Evolutionary conservation across 2,888 invertebrate species (phyloP).

Genomic region (Byasa hedistus): DNA sequence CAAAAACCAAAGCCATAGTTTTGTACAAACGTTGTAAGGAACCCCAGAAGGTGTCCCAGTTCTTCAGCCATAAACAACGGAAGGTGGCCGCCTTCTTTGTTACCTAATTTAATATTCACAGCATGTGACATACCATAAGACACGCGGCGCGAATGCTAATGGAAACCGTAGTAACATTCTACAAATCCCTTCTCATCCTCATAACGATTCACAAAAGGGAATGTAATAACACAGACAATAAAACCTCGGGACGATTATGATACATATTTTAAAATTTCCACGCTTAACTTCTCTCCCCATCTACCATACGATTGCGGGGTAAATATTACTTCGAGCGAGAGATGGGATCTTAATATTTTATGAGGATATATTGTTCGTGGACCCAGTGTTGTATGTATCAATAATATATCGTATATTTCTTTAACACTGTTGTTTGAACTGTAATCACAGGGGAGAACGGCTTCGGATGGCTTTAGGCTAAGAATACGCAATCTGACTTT

Average conservation of each 20-base stretch:
- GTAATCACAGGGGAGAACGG: too few species aligned
- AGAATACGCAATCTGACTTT: too few species aligned
- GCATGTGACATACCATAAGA: conserved; percentile 20
- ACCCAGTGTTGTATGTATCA: conserved; percentile 32
- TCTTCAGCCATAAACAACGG: not conserved
- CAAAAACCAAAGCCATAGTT: too few species aligned
- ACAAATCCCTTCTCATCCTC: conserved; percentile 3
- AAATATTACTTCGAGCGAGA: conserved; percentile 56
- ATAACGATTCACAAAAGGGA: conserved; percentile 29
- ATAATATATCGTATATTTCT: not conserved
- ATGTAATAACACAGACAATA: conserved; percentile 31
- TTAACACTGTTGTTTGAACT: too few species aligned
- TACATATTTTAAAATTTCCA: conserved; percentile 48
- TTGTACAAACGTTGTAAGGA: too few species aligned
- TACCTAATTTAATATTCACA: conserved; percentile 19
- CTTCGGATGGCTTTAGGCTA: too few species aligned
- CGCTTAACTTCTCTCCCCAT: conserved; percentile 40
- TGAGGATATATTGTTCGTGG: conserved; percentile 61
- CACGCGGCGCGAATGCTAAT: conserved; percentile 18
- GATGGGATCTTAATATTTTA: conserved; percentile 71
- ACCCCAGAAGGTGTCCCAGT: not conserved
- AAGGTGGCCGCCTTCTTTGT: conserved; percentile 8
- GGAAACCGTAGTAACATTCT: conserved; percentile 19
- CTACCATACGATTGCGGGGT: conserved; percentile 57
- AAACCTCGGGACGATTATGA: conserved; percentile 29